Evolutionary conservation across 1,140 invertebrate genomes (phyloP).

Genomic region (Delia radicum): DNA sequence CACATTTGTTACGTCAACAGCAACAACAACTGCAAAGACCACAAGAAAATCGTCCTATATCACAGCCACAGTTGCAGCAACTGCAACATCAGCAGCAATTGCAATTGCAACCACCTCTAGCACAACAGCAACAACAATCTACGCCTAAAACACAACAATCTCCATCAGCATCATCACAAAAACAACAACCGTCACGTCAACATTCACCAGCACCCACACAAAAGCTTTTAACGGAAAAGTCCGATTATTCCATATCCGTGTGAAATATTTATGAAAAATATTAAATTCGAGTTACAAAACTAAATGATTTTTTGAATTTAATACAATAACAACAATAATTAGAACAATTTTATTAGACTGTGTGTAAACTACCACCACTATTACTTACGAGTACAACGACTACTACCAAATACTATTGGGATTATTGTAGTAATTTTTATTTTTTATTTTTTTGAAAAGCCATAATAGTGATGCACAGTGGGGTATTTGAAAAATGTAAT

Average conservation of each 20-base stretch:
- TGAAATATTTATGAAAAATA: too few relatives aligned
- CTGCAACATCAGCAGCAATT: conserved; percentile 49
- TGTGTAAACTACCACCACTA: too few relatives aligned
- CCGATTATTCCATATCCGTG: conserved; percentile 55
- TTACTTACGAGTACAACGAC: too few relatives aligned
- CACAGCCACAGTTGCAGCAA: conserved; percentile 33
- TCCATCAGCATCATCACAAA: conserved; percentile 31
- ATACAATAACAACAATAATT: too few relatives aligned
- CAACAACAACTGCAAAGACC: conserved; percentile 42
- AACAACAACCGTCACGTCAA: conserved; percentile 46
- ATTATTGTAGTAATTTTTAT: too few relatives aligned
- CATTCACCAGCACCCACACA: conserved; percentile 52
- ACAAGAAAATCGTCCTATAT: conserved; percentile 33
- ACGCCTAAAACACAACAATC: background rate
- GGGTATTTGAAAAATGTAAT: too few relatives aligned
- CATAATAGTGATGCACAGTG: too few relatives aligned
- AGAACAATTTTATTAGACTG: too few relatives aligned
- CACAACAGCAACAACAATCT: conserved; percentile 45
- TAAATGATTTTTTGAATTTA: too few relatives aligned
- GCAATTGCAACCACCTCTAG: conserved; percentile 39
- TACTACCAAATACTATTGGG: too few relatives aligned
- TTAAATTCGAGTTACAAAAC: too few relatives aligned
- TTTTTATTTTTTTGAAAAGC: too few relatives aligned
- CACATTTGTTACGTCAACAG: conserved; percentile 59
- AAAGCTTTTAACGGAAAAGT: conserved; percentile 52